Evolutionary conservation across 2,888 invertebrate species (phyloP), one percentile per base, ranked within the genome.

Genomic region (Auanema sp.): DNA sequence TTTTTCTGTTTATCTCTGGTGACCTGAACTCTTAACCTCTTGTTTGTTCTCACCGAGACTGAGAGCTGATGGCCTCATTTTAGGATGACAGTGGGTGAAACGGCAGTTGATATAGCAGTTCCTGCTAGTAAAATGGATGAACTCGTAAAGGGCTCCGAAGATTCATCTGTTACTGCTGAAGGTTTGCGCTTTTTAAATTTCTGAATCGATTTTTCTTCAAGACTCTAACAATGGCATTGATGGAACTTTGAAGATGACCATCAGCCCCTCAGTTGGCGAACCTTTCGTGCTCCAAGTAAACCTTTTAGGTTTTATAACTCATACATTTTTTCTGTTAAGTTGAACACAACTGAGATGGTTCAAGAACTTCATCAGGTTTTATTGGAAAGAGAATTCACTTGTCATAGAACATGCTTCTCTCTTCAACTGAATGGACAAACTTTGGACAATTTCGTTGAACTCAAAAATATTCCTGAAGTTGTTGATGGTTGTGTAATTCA

Each of bases 341-440:
- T 97, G 52, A 94, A 93, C 23, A 93, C 94, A 84, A 93, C 95
- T 91, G 95, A 98, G 85, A 87, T 98, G 72, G 96, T 98, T 0
- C 89, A 90, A 87, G 98, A 98, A 88, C 94, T 98, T 67, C 96
- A 97, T 85, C 97, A 98, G 86, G 88, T 97, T 69, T 86, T 98
- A 56, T 95, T 97, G 92, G 98, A 98, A 84, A 89, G 96, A 25
- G 98, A 98, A 85, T 95, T 97, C 84, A 96, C 97, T 0, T 98
- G 97, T 83, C 96, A 97, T 84, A 89, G 97, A 60, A 98, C 98
- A 0, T 98, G 98, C 84, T 98, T 98, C 50, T 65, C 76, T 21
- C 65, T 76, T 23, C 65, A 66, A 21, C 87, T 97, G 54, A 93
- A 97, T 81, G 93, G 93, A 42, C 90, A 90, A 60, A 92, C 93